Percentiles rank a stretch among this genome's conserved stretches.
Conservation (phyloP, 2,888 invertebrate species). For the Megalurothrips usitatus region DNA sequence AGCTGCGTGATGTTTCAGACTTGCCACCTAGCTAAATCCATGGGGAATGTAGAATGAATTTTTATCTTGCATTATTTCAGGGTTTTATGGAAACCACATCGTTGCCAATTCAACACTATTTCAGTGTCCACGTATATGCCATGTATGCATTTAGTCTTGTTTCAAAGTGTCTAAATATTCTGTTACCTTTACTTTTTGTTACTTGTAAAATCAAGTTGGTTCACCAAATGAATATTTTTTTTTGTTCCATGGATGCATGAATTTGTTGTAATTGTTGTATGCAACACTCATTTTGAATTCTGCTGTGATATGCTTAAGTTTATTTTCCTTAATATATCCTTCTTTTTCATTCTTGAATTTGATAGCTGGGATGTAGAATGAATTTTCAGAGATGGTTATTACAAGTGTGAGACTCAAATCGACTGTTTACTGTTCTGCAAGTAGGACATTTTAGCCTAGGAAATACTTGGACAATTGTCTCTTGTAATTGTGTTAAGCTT, state of each 20-base stretch:
- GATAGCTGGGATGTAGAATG: background rate
- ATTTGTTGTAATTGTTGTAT: background rate
- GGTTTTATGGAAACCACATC: background rate
- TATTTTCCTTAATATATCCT: background rate
- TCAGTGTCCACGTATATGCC: background rate
- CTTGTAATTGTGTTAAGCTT: background rate
- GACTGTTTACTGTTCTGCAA: no score
- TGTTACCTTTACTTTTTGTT: background rate
- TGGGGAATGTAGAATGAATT: no score
- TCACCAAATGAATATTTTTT: background rate
- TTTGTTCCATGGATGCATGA: background rate
- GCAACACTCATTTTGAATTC: background rate
- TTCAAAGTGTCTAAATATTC: background rate
- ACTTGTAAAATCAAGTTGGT: background rate
- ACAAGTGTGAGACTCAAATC: no score
- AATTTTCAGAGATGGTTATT: background rate
- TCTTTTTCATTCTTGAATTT: background rate
- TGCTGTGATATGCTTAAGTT: background rate
- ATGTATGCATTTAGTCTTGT: background rate
- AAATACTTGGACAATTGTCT: background rate
- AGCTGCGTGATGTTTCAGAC: no score
- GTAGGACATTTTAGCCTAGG: background rate
- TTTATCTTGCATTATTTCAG: background rate
- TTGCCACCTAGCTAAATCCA: no score
- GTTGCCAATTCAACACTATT: background rate